Base-by-base conservation (phyloP, 2,113 vertebrate genomes). In the Nematolebias whitei region DNA sequence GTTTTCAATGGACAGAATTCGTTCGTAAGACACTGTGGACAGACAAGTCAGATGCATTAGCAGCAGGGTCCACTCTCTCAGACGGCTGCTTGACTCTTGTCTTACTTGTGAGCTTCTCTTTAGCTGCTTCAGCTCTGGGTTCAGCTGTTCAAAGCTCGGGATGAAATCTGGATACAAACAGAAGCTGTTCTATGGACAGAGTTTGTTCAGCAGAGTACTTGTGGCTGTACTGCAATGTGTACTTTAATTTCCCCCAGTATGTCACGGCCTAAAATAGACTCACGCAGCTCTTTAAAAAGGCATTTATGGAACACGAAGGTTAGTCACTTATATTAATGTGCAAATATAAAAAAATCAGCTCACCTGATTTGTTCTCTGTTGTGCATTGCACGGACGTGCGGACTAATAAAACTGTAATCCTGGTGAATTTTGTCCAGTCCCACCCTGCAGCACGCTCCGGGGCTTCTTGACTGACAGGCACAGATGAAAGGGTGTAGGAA, bases 391-490 rank as follows among this genome's bases (percentile, higher is more conserved):
- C 1, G 53, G 56, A 67, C 0, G 5, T 45, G 16, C 60, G 23
- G 18, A 39, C 41, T 44, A 26, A 16, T n/a, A 43, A 24, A 18
- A n/a, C 56, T 58, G 69, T 47, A 18, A 53, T 60, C 51, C 4
- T 54, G 32, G 58, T 5, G 69, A 49, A 51, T 71, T 55, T 52
- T 76, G 51, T 26, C 19, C 32, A 50, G n/a, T 20, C 12, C 68
- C 32, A 59, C 53, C 58, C 54, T 81, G 68, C 70, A 56, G 55
- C 51, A 32, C 48, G 76, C 41, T 41, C 56, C 52, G 56, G 16
- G 49, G 45, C 50, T 62, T 11, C 10, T 47, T 90, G 92, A 93
- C 18, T 84, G 92, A 89, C 93, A 88, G 81, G 69, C 63, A 86
- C 93, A 91, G 87, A 75, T 91, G 93, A 64, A 44, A 14, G 54